Evolutionary conservation across 2,888 invertebrate species (phyloP), one percentile per base, ranked within the genome.

Genomic region (Eudasyphora cyanicolor): DNA sequence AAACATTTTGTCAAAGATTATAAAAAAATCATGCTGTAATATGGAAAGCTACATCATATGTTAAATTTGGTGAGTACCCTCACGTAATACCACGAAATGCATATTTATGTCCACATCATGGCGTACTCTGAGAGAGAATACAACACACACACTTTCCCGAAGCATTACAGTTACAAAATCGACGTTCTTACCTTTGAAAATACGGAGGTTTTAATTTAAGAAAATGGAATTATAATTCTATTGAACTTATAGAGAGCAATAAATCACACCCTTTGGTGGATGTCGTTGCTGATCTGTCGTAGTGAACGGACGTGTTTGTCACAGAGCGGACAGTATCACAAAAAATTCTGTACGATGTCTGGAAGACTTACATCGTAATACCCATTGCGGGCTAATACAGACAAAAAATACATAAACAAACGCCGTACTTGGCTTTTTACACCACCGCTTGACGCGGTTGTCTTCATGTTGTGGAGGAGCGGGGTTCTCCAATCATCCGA

Each of bases 201-300:
- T 78, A 64, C 8, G 80, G 71, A 12, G 79, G 84, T 21, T 85
- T 79, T 45, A 21, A 60, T n/a, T 54, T 79, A 6, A 42, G 79
- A n/a, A 85, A 84, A 49, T 84, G 82, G 79, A 82, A 45, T 4
- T 76, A 76, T 6, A 77, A 79, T n/a, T 70, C 32, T 8, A 12
- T 51, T 1, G 2, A 45, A 32, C 32, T 79, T 4, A 12, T 82
- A 10, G 1, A 64, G 1, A 17, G 10, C 5, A 7, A 27, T 54
- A 42, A 14, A 27, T 12, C 79, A 21, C n/a, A 12, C 17, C 64
- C 17, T 45, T 64, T 76, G 81, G 76, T 81, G 80, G 80, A 17
- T n/a, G n/a, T n/a, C n/a, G n/a, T n/a, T n/a, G n/a, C n/a, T n/a
- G n/a, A n/a, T n/a, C n/a, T n/a, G n/a, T n/a, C n/a, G n/a, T n/a